A percentile compares a stretch with the other conserved stretches of the same genome.
phyloP scores from a whole-genome alignment of 2,888 invertebrate species.

The Temnothorax unifasciatus region DNA sequence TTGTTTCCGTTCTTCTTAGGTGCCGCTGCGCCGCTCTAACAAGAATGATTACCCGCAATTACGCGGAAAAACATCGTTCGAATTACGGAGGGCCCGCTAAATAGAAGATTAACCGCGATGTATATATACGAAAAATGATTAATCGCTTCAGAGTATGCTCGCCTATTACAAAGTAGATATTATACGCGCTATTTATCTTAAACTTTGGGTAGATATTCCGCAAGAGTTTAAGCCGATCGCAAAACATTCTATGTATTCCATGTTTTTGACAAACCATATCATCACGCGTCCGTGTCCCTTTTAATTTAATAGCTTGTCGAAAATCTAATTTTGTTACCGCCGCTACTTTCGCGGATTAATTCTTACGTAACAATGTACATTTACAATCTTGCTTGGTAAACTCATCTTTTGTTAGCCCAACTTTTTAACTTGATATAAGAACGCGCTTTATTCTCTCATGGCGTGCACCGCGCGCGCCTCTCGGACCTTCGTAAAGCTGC shows the following conservation, averaged over 20 bases:
- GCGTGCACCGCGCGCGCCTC: neutral
- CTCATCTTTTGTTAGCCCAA: constrained; percentile 4
- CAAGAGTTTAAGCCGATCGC: constrained; percentile 48
- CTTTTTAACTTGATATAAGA: constrained; percentile 32
- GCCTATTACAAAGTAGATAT: constrained; percentile 42
- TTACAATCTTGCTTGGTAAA: neutral
- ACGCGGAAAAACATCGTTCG: constrained; percentile 58
- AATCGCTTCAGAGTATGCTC: constrained; percentile 38
- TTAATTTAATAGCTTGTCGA: neutral
- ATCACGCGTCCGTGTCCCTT: neutral
- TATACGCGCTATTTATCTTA: constrained; percentile 40
- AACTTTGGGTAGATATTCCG: constrained; percentile 30
- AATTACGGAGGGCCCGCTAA: constrained; percentile 53
- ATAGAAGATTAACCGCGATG: constrained; percentile 57
- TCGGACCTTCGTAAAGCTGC: neutral
- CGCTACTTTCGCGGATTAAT: neutral
- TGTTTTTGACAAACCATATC: constrained; percentile 6
- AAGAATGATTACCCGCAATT: constrained; percentile 58
- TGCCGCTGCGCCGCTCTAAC: constrained; percentile 51
- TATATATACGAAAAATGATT: constrained; percentile 56
- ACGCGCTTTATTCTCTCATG: constrained; percentile 15
- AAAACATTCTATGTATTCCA: constrained; percentile 5
- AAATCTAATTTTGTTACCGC: neutral
- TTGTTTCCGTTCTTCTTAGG: constrained; percentile 56
- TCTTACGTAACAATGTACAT: neutral